Conservation (phyloP, 2,797 vertebrate species). For the Acipenser oxyrinchus region DNA sequence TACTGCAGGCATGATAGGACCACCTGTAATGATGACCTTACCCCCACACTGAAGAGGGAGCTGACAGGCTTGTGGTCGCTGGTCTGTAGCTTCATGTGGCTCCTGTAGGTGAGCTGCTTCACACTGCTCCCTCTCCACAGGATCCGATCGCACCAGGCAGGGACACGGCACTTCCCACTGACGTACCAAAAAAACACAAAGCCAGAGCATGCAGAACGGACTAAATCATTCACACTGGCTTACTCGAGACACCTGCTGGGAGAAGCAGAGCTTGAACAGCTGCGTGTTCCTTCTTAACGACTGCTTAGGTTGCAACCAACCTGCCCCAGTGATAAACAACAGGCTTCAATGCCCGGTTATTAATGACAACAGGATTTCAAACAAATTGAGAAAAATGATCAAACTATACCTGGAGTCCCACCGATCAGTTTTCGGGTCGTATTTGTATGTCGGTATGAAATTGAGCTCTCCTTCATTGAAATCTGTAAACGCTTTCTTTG, state of each 20-base stretch:
- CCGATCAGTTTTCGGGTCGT: conserved; percentile 86
- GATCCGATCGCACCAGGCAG: conserved; percentile 95
- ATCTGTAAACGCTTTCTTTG: conserved; percentile 85
- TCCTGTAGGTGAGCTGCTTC: conserved; percentile 77
- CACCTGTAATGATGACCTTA: conserved; percentile 41
- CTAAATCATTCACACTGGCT: background rate
- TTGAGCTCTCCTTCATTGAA: conserved; percentile 87
- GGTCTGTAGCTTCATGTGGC: conserved; percentile 92
- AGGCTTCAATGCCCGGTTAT: background rate
- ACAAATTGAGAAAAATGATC: background rate
- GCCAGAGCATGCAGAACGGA: background rate
- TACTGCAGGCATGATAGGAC: no score
- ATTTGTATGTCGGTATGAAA: conserved; percentile 94
- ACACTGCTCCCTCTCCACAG: conserved; percentile 84
- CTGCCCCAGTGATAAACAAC: background rate
- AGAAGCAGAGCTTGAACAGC: background rate
- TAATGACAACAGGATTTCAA: background rate
- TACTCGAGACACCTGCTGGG: background rate
- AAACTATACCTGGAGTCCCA: conserved; percentile 90
- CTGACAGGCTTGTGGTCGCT: conserved; percentile 99
- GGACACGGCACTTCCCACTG: conserved; percentile 91
- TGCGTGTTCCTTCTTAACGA: no score
- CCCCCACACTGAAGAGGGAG: conserved; percentile 79
- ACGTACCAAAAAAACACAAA: conserved; percentile 30
- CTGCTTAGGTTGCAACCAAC: background rate